Conservation (phyloP, 2,888 invertebrate genomes). For the Callosobruchus maculatus region DNA sequence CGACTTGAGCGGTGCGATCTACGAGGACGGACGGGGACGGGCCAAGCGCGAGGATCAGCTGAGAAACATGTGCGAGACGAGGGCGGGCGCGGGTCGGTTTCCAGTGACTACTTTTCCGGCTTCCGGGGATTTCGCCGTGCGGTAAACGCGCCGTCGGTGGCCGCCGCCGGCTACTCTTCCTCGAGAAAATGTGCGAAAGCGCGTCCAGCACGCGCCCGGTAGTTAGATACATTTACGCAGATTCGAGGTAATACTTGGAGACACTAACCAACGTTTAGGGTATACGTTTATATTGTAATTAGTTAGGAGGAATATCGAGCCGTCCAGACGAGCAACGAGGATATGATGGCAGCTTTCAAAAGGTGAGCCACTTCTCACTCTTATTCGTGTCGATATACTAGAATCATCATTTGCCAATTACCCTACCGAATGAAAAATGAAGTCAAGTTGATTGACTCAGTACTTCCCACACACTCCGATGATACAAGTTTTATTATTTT, state of each 20-base stretch:
- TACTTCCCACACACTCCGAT: no score
- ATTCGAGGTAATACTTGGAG: neutral
- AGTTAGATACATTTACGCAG: neutral
- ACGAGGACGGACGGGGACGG: neutral
- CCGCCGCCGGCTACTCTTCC: neutral
- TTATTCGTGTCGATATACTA: no score
- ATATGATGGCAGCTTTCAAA: neutral
- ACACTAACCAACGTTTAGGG: neutral
- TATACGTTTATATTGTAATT: neutral
- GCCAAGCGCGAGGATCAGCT: neutral
- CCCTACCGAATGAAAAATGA: no score
- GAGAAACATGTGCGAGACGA: neutral
- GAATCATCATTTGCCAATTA: no score
- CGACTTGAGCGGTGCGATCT: neutral
- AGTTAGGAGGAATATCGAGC: neutral
- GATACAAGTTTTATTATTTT: no score
- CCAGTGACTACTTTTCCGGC: neutral
- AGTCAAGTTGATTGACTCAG: no score
- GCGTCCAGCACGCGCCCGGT: neutral
- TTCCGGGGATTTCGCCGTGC: neutral
- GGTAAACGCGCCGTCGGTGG: neutral
- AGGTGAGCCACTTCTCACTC: neutral
- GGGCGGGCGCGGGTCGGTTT: neutral
- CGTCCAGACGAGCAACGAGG: neutral
- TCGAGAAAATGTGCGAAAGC: neutral